Evolutionary conservation across 2,888 invertebrate species (phyloP).

Genomic region (Arctia plantaginis): DNA sequence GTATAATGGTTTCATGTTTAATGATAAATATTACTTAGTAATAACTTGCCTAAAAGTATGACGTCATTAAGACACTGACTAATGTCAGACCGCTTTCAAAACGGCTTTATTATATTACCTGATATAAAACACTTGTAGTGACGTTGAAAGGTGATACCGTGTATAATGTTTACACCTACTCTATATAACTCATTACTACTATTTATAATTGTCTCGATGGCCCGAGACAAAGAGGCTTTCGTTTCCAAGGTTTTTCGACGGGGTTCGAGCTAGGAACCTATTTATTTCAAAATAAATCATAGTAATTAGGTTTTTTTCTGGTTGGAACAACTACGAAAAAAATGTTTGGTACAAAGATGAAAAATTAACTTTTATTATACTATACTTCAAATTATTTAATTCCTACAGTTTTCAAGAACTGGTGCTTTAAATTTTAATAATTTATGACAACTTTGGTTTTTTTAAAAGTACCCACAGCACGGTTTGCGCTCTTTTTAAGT

Average conservation of each 20-base stretch:
- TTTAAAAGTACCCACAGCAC: too few species aligned
- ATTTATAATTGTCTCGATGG: too few species aligned
- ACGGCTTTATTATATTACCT: neutral
- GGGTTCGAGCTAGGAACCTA: neutral
- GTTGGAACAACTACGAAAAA: neutral
- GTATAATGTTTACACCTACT: neutral
- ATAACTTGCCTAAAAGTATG: conserved; percentile 16
- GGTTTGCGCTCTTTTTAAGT: too few species aligned
- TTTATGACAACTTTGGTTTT: too few species aligned
- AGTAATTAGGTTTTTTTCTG: too few species aligned
- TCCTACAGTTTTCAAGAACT: too few species aligned
- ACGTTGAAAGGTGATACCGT: neutral
- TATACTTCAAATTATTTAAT: too few species aligned
- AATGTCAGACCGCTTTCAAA: conserved; percentile 13
- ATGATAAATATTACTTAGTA: neutral
- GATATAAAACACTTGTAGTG: conserved; percentile 1
- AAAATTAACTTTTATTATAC: too few species aligned
- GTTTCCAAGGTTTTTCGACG: neutral
- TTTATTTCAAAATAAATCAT: too few species aligned
- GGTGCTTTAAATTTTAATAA: too few species aligned
- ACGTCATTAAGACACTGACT: conserved; percentile 31
- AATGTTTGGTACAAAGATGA: too few species aligned
- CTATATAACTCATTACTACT: neutral
- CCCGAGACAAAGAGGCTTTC: neutral
- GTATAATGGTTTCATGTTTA: neutral